These are phyloP conservation scores for Orthosia cruda DNA, from an alignment of 2,888 invertebrate species.

Conservation along the genomic window DNA sequence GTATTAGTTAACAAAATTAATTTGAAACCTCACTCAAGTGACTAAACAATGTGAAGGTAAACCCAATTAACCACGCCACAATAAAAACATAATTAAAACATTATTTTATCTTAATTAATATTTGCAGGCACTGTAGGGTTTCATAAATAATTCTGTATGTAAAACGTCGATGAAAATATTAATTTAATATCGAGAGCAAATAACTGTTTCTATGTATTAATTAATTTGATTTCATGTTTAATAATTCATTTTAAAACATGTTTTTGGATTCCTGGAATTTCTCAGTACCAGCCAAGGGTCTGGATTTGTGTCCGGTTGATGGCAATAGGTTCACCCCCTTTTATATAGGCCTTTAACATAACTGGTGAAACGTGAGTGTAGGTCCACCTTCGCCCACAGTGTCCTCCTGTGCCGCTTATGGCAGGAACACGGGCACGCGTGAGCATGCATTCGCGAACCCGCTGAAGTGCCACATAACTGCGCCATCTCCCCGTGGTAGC, in stretches of 20 bases:
- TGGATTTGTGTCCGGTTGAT: too few relatives aligned
- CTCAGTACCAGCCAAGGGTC: too few relatives aligned
- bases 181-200: slow-evolving; percentile 19
- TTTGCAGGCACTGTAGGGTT: slow-evolving; percentile 7
- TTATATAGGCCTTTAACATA: too few relatives aligned
- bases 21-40: background rate
- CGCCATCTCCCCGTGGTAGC: too few relatives aligned
- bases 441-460: too few relatives aligned
- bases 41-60: background rate
- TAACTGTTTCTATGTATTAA: slow-evolving; percentile 6
- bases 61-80: background rate
- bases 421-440: too few relatives aligned
- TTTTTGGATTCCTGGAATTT: too few relatives aligned
- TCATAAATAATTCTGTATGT: background rate
- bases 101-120: background rate
- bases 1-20: background rate
- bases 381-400: too few relatives aligned
- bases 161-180: slow-evolving; percentile 4
- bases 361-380: too few relatives aligned
- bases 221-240: background rate
- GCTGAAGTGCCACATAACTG: too few relatives aligned
- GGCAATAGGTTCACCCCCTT: too few relatives aligned
- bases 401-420: too few relatives aligned
- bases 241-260: background rate
- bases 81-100: background rate